These are phyloP conservation scores for Mugil cephalus DNA, from an alignment of 2,113 vertebrate species.

Conservation along the genomic window DNA sequence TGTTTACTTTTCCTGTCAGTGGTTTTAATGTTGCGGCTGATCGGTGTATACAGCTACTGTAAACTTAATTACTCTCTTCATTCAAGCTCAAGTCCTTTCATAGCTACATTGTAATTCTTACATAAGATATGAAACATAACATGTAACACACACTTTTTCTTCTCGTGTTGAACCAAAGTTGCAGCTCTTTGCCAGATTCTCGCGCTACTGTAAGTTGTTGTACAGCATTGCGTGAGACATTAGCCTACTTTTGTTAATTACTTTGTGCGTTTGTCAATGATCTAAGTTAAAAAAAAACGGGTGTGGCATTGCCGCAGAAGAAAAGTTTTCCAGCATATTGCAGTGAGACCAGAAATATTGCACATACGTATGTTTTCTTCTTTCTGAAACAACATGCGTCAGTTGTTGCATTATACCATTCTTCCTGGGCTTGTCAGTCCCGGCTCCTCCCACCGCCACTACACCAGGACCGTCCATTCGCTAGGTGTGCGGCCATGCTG, in stretches of 20 bases:
- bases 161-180: not conserved
- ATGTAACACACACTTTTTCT: not conserved
- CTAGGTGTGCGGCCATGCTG: conserved; percentile 87
- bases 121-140: conserved; percentile 22
- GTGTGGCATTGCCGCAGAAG: not conserved
- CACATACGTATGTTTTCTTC: conserved; percentile 8
- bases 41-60: too few species aligned
- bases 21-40: too few species aligned
- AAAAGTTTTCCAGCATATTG: conserved; percentile 20
- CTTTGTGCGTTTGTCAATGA: conserved; percentile 41
- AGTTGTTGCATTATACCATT: conserved; percentile 1
- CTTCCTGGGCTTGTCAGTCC: conserved; percentile 33
- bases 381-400: not conserved
- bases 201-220: conserved; percentile 54
- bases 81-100: not conserved
- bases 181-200: not conserved
- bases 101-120: conserved; percentile 26
- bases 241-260: conserved; percentile 55
- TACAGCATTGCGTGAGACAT: conserved; percentile 67
- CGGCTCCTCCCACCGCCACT: conserved; percentile 35
- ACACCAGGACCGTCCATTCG: conserved; percentile 84
- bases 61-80: not conserved
- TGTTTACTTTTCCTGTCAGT: too few species aligned
- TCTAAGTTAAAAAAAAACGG: conserved; percentile 22
- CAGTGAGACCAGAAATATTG: conserved; percentile 42